Evolutionary conservation across 2,888 invertebrate species (phyloP).

Genomic region (Bembecia ichneumoniformis): DNA sequence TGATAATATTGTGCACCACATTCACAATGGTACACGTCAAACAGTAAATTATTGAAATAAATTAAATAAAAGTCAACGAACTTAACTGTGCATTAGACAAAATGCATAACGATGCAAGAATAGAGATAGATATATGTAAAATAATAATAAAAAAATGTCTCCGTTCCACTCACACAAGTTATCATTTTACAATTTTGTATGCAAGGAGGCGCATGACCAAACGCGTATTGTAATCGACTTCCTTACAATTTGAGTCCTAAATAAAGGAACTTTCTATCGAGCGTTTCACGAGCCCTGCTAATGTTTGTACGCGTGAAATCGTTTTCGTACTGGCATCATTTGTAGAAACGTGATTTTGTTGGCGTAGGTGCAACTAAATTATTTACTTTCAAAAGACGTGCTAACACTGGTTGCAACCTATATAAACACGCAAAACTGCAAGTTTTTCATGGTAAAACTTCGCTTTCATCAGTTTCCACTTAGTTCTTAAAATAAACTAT

Average conservation of each 20-base stretch:
- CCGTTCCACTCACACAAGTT: not conserved
- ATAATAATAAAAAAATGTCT: slow-evolving; percentile 8
- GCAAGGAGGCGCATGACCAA: slow-evolving; percentile 22
- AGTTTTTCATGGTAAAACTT: too few relatives aligned
- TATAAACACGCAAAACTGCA: too few relatives aligned
- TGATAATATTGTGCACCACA: too few relatives aligned
- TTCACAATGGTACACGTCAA: too few relatives aligned
- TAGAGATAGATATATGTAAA: slow-evolving; percentile 6
- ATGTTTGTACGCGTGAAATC: not conserved
- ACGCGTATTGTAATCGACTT: slow-evolving; percentile 42
- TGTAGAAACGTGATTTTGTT: too few relatives aligned
- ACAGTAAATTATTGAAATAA: too few relatives aligned
- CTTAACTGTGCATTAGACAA: slow-evolving; percentile 11
- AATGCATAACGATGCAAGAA: slow-evolving; percentile 12
- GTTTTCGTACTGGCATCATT: too few relatives aligned
- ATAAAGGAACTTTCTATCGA: not conserved
- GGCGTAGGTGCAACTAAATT: too few relatives aligned
- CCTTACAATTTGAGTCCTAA: slow-evolving; percentile 18
- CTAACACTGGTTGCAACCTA: too few relatives aligned
- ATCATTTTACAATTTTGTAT: not conserved
- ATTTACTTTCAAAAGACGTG: too few relatives aligned
- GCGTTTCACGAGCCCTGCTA: not conserved
- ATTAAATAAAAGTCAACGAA: slow-evolving; percentile 8
- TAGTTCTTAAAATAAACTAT: too few relatives aligned
- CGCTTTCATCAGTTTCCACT: too few relatives aligned